Evolutionary conservation across 2,888 invertebrate genomes (phyloP).

Genomic region (Sesia bembeciformis): DNA sequence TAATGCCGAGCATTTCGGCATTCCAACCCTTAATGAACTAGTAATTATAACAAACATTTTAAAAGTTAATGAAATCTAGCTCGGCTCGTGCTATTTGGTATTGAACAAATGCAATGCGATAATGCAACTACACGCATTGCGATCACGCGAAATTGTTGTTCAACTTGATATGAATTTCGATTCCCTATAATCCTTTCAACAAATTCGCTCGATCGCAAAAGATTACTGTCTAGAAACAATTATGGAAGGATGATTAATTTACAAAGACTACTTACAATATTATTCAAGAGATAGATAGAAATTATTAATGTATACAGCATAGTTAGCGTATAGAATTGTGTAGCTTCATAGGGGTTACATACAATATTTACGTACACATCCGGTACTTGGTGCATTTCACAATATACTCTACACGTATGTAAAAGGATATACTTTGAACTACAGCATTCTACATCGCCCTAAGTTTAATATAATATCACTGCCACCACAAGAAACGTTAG

Average conservation of each 20-base stretch:
- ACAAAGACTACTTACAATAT: slow-evolving; percentile 57
- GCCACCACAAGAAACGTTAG: slow-evolving; percentile 35
- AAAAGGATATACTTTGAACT: slow-evolving; percentile 25
- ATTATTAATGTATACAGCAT: slow-evolving; percentile 27
- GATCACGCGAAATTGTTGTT: neutral
- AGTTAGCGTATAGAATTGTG: slow-evolving; percentile 20
- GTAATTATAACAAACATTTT: slow-evolving; percentile 1
- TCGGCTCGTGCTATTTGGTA: slow-evolving; percentile 64
- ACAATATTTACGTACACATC: slow-evolving; percentile 27
- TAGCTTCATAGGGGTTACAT: slow-evolving; percentile 32
- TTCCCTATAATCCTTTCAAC: slow-evolving; percentile 1
- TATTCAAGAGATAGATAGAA: slow-evolving; percentile 60
- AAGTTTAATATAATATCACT: slow-evolving; percentile 39
- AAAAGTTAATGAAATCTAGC: slow-evolving; percentile 39
- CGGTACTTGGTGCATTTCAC: slow-evolving; percentile 55
- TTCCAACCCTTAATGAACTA: slow-evolving; percentile 1
- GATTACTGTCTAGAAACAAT: slow-evolving; percentile 21
- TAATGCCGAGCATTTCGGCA: slow-evolving; percentile 16
- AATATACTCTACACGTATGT: slow-evolving; percentile 28
- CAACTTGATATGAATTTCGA: slow-evolving; percentile 2
- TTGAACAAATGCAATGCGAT: slow-evolving; percentile 63
- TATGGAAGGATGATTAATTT: slow-evolving; percentile 62
- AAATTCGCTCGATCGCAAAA: neutral
- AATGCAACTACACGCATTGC: slow-evolving; percentile 40
- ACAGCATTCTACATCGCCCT: slow-evolving; percentile 29